Base-by-base conservation (phyloP, 2,888 invertebrate genomes). In the Apamea anceps region DNA sequence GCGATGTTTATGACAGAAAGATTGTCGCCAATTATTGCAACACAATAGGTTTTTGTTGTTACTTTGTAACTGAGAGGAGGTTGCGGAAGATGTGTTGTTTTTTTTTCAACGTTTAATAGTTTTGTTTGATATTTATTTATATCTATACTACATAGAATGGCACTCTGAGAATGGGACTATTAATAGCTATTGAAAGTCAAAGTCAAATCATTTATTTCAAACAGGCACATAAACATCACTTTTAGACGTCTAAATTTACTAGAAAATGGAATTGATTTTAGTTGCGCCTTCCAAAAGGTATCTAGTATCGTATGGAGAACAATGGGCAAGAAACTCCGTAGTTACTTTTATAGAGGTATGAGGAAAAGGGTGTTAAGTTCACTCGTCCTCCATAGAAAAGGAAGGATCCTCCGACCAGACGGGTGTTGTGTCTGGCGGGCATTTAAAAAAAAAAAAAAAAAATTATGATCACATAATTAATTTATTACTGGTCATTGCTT, bases 1-100 rank as follows among this genome's bases (percentile, higher is more conserved):
- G 37, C 57, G 25, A 81, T 88, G 80, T 81, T 88, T 85, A 75
- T 89, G 85, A 85, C 80, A 77, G 71, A 80, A 79, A 85, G 67
- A 75, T 73, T 65, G 74, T 76, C 62, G 80, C 67, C 62, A 77
- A 72, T 85, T 84, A 77, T 72, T 74, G 73, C 57, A 28, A 54
- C 48, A 86, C 28, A 78, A 78, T 75, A 32, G 32, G 37, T 32
- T 13, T 66, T 74, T 65, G n/a, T 77, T 82, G 25, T 45, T 28
- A 57, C 42, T 10, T 82, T 82, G 25, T 45, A 32, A 57, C 42
- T 10, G 28, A 62, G 63, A 48, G 42, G 51, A 21, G 21, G 2
- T 73, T 62, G 32, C 12, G 7, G 48, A 28, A n/a, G 10, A 48
- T 6, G 15, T 54, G 48, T 15, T 37, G 15, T 51, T 57, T 32